Base-by-base conservation (phyloP, 2,797 vertebrate genomes). In the Poeciliopsis presidionis region DNA sequence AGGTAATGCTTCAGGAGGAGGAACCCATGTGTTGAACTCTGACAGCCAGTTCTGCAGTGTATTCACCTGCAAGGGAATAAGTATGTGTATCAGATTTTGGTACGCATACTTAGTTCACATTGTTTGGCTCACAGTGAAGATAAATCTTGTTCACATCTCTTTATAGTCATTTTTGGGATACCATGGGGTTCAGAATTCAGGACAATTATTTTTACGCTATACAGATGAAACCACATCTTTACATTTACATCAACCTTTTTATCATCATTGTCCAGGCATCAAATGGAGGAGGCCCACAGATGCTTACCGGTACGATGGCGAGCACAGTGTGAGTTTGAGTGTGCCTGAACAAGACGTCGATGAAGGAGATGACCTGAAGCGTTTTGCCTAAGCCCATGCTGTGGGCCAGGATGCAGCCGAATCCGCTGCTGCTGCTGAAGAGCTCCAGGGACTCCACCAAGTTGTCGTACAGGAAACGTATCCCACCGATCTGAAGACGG, bases 351-450 rank as follows among this genome's bases (percentile, higher is more conserved):
- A 99, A 96, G 81, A 98, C 90, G 75, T 99, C 98, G 47, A 99
- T 92, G 93, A 99, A 99, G 90, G 98, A 97, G 95, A 99, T 98
- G 94, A 99, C 97, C 92, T 99, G 97, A 87, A 99, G 95, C 8
- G 98, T 99, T 92, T 99, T 99, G 78, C 98, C 98, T 82, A 99
- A 95, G 49, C 98, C 98, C 98, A 99, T 99, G 92, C 98, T 98
- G 92, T 99, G 98, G 57, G 98, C 98, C 79, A 99, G 96, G 91
- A 99, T 97, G 87, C 98, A 99, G 86, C 98, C 98, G 76, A 99
- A 98, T 0, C 98, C 98, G 74, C 94, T 96, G 93, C 96, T 97
- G 94, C 94, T 95, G 91, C 96, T 92, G 88, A 98, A 99, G 51
- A 96, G 96, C 90, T 98, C 97, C 94, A 97, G 87, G 2, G 98